Conservation (phyloP, 2,797 vertebrate species). For the Myripristis murdjan region DNA sequence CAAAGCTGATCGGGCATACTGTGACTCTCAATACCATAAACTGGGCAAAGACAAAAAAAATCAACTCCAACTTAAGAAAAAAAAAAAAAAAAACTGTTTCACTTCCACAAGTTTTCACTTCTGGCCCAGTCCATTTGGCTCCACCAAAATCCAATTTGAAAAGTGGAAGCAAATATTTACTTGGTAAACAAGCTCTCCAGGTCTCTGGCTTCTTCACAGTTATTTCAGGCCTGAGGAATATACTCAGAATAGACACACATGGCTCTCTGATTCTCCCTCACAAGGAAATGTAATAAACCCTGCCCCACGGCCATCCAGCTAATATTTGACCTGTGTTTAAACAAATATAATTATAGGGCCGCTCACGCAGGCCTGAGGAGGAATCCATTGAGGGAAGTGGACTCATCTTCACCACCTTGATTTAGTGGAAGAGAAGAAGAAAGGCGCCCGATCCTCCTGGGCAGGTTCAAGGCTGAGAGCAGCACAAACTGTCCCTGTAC, state of each 20-base stretch:
- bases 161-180: slow-evolving; percentile 79
- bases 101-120: slow-evolving; percentile 21
- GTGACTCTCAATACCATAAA: not conserved
- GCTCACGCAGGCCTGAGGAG: slow-evolving; percentile 39
- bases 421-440: slow-evolving; percentile 16
- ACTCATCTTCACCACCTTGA: slow-evolving; percentile 41
- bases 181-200: slow-evolving; percentile 69
- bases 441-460: slow-evolving; percentile 8
- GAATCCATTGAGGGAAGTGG: slow-evolving; percentile 37
- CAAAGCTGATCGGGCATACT: no score
- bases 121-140: slow-evolving; percentile 32
- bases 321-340: slow-evolving; percentile 76
- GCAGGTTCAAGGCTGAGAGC: slow-evolving; percentile 6
- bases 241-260: slow-evolving; percentile 60
- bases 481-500: slow-evolving; percentile 39
- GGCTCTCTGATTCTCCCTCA: slow-evolving; percentile 46
- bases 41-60: not conserved
- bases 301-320: slow-evolving; percentile 48
- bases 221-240: slow-evolving; percentile 70
- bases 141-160: slow-evolving; percentile 71
- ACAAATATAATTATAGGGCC: slow-evolving; percentile 69
- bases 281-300: slow-evolving; percentile 61
- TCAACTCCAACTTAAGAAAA: not conserved
- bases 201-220: slow-evolving; percentile 57
- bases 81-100: slow-evolving; percentile 15